A percentile compares a stretch with the other conserved stretches of the same genome.
These are phyloP conservation scores for Chymomyza fuscimana DNA, from an alignment of 2,888 invertebrate species.

Conservation along the genomic window DNA sequence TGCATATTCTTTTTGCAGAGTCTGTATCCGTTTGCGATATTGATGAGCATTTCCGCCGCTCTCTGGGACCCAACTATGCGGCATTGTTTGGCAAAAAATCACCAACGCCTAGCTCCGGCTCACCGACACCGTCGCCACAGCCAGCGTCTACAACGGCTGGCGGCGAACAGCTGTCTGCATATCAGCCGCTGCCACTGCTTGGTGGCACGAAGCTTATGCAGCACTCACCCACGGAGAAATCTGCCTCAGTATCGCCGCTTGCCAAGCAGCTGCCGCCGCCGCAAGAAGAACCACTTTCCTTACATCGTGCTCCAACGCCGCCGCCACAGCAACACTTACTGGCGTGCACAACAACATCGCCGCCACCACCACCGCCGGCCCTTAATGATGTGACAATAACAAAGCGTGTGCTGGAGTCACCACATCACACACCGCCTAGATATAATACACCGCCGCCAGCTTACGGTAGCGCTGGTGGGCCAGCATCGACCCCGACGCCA, in stretches of 20 bases:
- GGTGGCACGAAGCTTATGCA: constrained; percentile 40
- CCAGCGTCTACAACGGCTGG: constrained; percentile 43
- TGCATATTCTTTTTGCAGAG: constrained; percentile 79
- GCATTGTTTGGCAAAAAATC: constrained; percentile 83
- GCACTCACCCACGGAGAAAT: constrained; percentile 57
- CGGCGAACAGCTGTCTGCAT: constrained; percentile 58
- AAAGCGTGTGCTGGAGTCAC: constrained; percentile 53
- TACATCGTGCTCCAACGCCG: constrained; percentile 51
- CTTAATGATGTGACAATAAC: constrained; percentile 43
- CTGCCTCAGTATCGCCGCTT: constrained; percentile 52
- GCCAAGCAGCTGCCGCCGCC: constrained; percentile 58
- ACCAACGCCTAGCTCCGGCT: constrained; percentile 68
- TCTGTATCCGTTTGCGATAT: constrained; percentile 91
- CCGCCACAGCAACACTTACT: constrained; percentile 48
- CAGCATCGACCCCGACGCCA: constrained; percentile 24
- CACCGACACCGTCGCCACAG: constrained; percentile 69
- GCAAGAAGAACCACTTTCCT: constrained; percentile 67
- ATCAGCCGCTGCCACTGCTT: constrained; percentile 41
- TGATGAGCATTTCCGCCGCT: constrained; percentile 96
- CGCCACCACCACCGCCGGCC: constrained; percentile 39
- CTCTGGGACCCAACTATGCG: constrained; percentile 91
- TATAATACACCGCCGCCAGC: constrained; percentile 64
- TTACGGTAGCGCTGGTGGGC: constrained; percentile 45
- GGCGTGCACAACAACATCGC: constrained; percentile 38
- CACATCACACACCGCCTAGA: constrained; percentile 62